Percentiles rank a stretch among this genome's conserved stretches.
phyloP scores from a whole-genome alignment of 2,113 vertebrate species.

The Hippocampus barbouri region DNA sequence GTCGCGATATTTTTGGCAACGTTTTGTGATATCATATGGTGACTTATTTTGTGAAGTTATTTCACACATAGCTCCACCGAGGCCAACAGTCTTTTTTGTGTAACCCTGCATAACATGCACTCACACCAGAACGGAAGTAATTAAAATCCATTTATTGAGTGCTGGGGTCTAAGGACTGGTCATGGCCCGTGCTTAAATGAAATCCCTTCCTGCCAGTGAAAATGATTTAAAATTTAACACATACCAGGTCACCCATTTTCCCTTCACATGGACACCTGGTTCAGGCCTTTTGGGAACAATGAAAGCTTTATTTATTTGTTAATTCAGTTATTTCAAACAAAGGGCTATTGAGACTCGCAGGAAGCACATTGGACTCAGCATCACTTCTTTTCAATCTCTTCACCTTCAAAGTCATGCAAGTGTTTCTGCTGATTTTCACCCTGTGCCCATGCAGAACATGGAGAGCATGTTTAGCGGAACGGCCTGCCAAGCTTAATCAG shows the following conservation, averaged over 20 bases:
- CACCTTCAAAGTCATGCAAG: constrained; percentile 13
- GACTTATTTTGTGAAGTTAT: background rate
- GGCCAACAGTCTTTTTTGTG: background rate
- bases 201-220: constrained; percentile 4
- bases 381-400: constrained; percentile 33
- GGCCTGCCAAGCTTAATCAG: constrained; percentile 36
- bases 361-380: constrained; percentile 35
- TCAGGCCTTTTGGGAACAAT: constrained; percentile 29
- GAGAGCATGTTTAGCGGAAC: constrained; percentile 17
- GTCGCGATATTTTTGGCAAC: background rate
- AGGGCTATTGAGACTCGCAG: constrained; percentile 19
- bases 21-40: background rate
- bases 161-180: background rate
- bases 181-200: background rate
- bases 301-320: constrained; percentile 33
- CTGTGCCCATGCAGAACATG: constrained; percentile 20
- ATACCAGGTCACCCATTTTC: constrained; percentile 36
- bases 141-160: background rate
- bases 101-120: background rate
- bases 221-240: constrained; percentile 40
- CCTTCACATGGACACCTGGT: constrained; percentile 42
- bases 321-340: background rate
- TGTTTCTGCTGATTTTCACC: background rate
- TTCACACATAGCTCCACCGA: background rate
- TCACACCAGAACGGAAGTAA: background rate